A percentile compares a stretch with the other conserved stretches of the same genome.
Evolutionary conservation across 2,797 vertebrate species (phyloP).

Genomic region (Sparus aurata): DNA sequence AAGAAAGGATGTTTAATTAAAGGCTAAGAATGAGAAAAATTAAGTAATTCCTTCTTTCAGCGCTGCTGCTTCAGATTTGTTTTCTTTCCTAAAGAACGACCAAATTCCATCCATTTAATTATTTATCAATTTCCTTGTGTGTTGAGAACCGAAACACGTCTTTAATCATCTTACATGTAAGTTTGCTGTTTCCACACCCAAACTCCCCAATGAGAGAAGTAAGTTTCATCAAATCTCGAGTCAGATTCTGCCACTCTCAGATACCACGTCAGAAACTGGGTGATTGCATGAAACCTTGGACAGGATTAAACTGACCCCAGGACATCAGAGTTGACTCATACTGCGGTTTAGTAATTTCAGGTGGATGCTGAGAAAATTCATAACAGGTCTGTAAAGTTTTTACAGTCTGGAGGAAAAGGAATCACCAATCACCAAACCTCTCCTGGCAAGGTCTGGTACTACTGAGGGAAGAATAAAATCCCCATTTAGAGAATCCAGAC

Average conservation of each 20-base stretch:
- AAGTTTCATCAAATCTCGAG: slow-evolving; percentile 1
- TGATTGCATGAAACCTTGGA: slow-evolving; percentile 15
- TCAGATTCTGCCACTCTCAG: not conserved
- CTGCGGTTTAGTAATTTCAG: slow-evolving; percentile 8
- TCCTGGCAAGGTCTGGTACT: not conserved
- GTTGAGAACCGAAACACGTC: not conserved
- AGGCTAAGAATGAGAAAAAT: not conserved
- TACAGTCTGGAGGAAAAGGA: not conserved
- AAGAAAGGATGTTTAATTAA: not conserved
- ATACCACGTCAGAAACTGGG: not conserved
- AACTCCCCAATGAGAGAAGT: not conserved
- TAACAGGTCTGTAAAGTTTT: slow-evolving; percentile 17
- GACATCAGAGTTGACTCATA: not conserved
- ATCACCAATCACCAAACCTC: slow-evolving; percentile 11
- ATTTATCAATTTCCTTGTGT: no score
- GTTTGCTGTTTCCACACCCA: not conserved
- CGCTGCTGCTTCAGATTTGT: not conserved
- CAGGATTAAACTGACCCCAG: slow-evolving; percentile 21
- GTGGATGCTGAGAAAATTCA: not conserved
- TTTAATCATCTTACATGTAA: not conserved
- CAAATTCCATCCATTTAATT: not conserved
- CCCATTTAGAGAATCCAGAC: slow-evolving; percentile 6
- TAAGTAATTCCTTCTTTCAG: not conserved
- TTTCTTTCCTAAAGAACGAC: not conserved
- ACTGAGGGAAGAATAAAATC: slow-evolving; percentile 10